Evolutionary conservation across 2,113 vertebrate genomes (phyloP).

Genomic region (Ophthalmolycus amberensis): DNA sequence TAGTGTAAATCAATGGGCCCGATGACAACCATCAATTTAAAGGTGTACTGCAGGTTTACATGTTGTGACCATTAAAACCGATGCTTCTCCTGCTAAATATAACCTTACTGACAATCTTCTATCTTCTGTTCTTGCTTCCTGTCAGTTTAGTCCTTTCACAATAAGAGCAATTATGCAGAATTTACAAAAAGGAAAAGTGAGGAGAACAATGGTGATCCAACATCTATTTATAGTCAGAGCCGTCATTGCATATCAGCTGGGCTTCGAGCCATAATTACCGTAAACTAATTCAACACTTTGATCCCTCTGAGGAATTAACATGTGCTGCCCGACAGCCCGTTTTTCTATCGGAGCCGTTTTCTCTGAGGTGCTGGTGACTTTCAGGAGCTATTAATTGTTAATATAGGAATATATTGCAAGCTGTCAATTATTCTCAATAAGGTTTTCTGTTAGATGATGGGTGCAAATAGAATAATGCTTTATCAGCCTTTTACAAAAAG

Average conservation of each 20-base stretch:
- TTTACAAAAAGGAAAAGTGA: not conserved
- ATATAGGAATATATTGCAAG: not conserved
- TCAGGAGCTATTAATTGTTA: constrained; percentile 34
- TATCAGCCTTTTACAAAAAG: not conserved
- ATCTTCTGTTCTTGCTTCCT: not conserved
- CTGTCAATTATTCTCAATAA: constrained; percentile 7
- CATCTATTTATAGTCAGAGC: not conserved
- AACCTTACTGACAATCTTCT: not conserved
- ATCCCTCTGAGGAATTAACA: constrained; percentile 9
- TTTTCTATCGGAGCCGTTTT: constrained; percentile 12
- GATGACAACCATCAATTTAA: not conserved
- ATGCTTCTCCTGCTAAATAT: not conserved
- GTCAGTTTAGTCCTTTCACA: not conserved
- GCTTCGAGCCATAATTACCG: constrained; percentile 28
- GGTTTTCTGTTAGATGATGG: not conserved
- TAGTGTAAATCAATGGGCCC: constrained; percentile 20
- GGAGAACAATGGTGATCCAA: not conserved
- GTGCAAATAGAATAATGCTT: not conserved
- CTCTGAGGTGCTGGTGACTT: not conserved
- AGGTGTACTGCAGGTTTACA: not conserved
- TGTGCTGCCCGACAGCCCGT: not conserved
- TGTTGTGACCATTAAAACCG: not conserved
- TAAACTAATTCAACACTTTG: not conserved
- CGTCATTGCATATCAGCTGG: constrained; percentile 19
- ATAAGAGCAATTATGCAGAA: not conserved